Evolutionary conservation across 2,888 invertebrate species (phyloP), one percentile per base, ranked within the genome.

Genomic region (Cosmia trapezina): DNA sequence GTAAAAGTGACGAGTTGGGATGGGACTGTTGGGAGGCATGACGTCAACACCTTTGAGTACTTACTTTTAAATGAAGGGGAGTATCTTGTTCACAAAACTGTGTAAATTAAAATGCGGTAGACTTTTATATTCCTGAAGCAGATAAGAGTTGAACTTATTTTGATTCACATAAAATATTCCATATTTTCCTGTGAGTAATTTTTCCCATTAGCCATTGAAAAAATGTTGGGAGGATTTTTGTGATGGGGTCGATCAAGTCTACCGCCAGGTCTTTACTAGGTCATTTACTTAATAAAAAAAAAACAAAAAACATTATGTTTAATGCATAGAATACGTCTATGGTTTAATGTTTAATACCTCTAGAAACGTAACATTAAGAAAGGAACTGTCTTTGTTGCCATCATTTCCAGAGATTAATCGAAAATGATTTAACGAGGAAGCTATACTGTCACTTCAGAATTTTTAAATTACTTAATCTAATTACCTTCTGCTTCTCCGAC

Each of bases 401-500:
- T 28, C n/a, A 61, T 45, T 61, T 28, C 28, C 4, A 62, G 19
- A 45, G 8, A 45, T 28, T 12, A 47, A 19, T 33, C 12, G 19
- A 19, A n/a, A 62, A 62, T 19, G 28, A 28, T 19, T 1, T 47
- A 12, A 47, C 1, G 12, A 12, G 8, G 3, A 47, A 63, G 33
- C 8, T 4, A n/a, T n/a, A 47, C 33, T 47, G n/a, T 19, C 22
- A 12, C 1, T 19, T 54, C 9, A 19, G 19, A 33, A n/a, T 54
- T 14, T 17, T 47, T 17, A 1, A 19, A 8, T 54, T 0, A 12
- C 47, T 56, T 49, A 73, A 54, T 43, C 12, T 49, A 43, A 43
- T 89, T 94, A 95, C 96, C 96, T 94, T 95, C 88, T 93, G 87
- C 87, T 94, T 95, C 96, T 95, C 95, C 95, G 91, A 92, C 95